Base-by-base conservation (phyloP, 1,140 invertebrate species). In the Linepithema humile region DNA sequence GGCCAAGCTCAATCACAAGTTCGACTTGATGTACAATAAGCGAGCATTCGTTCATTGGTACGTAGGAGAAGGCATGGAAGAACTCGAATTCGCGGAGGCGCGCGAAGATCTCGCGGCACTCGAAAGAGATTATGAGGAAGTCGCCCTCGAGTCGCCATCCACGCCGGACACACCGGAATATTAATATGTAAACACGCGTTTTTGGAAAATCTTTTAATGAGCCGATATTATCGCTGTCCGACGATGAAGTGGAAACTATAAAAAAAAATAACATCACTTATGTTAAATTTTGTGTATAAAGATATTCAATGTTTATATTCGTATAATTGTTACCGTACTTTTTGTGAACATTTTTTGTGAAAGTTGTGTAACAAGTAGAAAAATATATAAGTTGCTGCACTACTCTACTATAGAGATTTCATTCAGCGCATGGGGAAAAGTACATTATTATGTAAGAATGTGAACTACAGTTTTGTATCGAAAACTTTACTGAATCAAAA, bases 11-110 rank as follows among this genome's bases (percentile, higher is more conserved):
- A 95, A 96, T 89, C 95, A 96, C 85, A 97, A 97, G 89, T 97
- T 97, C 90, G 96, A 96, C 67, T 88, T 97, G n/a, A 97, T 97
- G 96, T 97, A 96, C 88, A 93, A 95, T 4, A 97, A 97, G 91
- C 92, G 97, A 45, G 97, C 97, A 2, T 97, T 97, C 90, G 96
- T 97, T 20, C 97, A 97, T 92, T 97, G 97, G 95, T 97, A 96
- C 89, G 95, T 98, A 7, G 97, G 97, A 5, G 97, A 97, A 95
- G 97, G 97, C 67, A 96, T 97, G 95, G 97, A 97, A 92, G 97
- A 98, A 94, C 96, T 95, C 3, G 97, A 97, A 91, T 96, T 96
- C 86, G 87, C 88, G 26, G 88, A 89, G 12, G 88, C 88, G 0
- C 87, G 88, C 10, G 88, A 89, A 2, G 88, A 89, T 95, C 93